These are phyloP conservation scores for Nanorana parkeri DNA, from an alignment of 2,113 vertebrate species.

Conservation along the genomic window DNA sequence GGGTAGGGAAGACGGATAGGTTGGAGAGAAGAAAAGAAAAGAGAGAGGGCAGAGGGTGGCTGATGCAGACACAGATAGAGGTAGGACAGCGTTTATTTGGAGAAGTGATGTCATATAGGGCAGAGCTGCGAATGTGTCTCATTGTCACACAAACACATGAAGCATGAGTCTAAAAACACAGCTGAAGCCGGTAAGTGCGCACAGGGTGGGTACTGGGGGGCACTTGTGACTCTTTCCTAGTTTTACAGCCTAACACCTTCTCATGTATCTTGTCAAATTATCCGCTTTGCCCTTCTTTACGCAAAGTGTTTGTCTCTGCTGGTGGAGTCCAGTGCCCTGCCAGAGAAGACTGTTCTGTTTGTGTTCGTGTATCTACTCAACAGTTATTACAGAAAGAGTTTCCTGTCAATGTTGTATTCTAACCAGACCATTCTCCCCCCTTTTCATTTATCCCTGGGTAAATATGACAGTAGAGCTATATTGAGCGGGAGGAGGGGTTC, in stretches of 20 bases:
- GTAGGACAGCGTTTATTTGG: constrained; percentile 15
- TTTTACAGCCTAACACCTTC: neutral
- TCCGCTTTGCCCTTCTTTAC: neutral
- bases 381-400: constrained; percentile 1
- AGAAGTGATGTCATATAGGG: constrained; percentile 21
- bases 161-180: constrained; percentile 75
- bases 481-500: constrained; percentile 46
- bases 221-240: neutral
- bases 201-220: neutral
- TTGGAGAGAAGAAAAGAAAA: neutral
- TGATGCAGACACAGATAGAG: constrained; percentile 21
- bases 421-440: constrained; percentile 3
- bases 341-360: neutral
- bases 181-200: constrained; percentile 76
- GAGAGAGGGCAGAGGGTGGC: constrained; percentile 17
- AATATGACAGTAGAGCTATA: constrained; percentile 44
- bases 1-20: neutral
- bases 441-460: constrained; percentile 26
- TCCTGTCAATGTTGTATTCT: neutral
- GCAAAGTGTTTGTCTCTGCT: neutral
- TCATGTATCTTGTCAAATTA: neutral
- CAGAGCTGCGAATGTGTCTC: constrained; percentile 32
- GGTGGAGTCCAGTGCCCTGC: neutral
- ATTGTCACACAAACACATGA: constrained; percentile 58
- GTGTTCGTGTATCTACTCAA: neutral